Conservation (phyloP, 2,113 vertebrate genomes). For the Vidua macroura region DNA sequence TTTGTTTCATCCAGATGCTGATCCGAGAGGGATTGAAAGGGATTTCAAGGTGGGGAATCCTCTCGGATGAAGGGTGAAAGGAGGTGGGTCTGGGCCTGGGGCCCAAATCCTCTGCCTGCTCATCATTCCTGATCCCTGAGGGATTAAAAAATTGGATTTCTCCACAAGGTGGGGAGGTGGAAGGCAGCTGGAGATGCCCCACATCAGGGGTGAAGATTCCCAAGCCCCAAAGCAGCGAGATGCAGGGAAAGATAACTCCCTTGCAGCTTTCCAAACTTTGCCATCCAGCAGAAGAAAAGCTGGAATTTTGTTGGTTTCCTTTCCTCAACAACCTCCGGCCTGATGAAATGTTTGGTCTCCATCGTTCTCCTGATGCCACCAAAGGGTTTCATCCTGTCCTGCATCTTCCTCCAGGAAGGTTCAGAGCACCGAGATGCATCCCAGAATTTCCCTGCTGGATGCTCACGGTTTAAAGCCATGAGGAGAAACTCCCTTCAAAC, state of each 20-base stretch:
- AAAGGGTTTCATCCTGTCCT: neutral
- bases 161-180: rapidly evolving
- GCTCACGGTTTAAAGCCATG: rapidly evolving
- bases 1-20: neutral
- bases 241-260: rapidly evolving
- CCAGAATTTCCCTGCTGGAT: neutral
- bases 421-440: rapidly evolving
- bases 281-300: neutral
- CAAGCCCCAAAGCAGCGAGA: neutral
- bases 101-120: neutral
- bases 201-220: neutral
- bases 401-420: neutral
- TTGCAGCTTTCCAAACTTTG: neutral
- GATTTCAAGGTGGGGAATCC: neutral
- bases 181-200: neutral
- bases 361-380: neutral
- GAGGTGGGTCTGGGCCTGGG: neutral
- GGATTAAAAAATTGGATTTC: neutral
- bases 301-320: neutral
- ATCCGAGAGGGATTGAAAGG: neutral
- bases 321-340: neutral
- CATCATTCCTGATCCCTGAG: rapidly evolving
- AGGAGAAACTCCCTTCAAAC: neutral
- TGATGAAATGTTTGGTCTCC: neutral
- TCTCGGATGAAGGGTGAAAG: neutral